Conservation (phyloP, 2,888 invertebrate genomes). For the Polietes domitor region DNA sequence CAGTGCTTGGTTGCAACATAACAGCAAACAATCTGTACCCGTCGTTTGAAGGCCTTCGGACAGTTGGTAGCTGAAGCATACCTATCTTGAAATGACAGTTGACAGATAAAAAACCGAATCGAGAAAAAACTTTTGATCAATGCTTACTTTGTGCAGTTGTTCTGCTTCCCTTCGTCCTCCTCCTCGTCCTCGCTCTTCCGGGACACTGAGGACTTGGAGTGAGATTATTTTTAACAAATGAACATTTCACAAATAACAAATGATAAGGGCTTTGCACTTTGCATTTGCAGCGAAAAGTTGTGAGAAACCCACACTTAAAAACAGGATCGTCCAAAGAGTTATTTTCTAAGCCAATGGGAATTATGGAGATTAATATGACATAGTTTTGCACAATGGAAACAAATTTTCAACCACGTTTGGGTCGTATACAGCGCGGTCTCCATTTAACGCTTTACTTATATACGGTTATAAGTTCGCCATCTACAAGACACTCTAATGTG, state of each 20-base stretch:
- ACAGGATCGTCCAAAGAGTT: background rate
- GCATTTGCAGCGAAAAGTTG: background rate
- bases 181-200: background rate
- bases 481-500: too few relatives aligned
- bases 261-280: background rate
- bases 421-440: too few relatives aligned
- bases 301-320: background rate
- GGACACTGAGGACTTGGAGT: background rate
- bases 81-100: constrained; percentile 5
- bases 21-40: background rate
- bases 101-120: background rate
- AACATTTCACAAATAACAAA: constrained; percentile 13
- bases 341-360: background rate
- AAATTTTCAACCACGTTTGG: too few relatives aligned
- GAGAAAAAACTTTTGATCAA: background rate
- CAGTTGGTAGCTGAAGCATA: background rate
- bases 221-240: background rate
- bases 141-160: background rate
- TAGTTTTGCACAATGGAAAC: too few relatives aligned
- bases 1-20: background rate
- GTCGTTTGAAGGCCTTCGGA: background rate
- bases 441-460: too few relatives aligned
- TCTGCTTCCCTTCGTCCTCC: background rate
- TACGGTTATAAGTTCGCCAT: too few relatives aligned
- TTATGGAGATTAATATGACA: too few relatives aligned